These are phyloP conservation scores for Otolemur crassicaudatus DNA, from an alignment of 2,797 vertebrate genomes.

Conservation along the genomic window DNA sequence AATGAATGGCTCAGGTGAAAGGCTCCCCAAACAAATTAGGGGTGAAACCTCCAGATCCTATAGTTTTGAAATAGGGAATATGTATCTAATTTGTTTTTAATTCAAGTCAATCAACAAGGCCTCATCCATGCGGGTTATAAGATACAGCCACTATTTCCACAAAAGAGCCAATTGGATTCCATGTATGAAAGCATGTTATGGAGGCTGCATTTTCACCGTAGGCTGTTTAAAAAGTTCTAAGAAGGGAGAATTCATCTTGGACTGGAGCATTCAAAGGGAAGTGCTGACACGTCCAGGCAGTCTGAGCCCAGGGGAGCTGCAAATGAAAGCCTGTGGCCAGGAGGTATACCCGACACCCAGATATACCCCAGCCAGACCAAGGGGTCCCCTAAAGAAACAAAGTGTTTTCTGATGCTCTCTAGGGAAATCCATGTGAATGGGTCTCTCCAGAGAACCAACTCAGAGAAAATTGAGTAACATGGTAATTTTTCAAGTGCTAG, in stretches of 20 bases:
- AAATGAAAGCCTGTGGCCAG: background rate
- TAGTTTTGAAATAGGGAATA: background rate
- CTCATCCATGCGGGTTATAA: background rate
- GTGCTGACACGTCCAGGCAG: background rate
- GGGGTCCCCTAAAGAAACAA: background rate
- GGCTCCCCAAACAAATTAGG: background rate
- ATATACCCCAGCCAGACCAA: accelerated
- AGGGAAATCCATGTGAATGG: background rate
- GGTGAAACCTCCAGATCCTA: background rate
- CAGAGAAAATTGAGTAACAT: background rate
- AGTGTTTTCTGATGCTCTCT: background rate
- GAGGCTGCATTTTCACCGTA: too few species aligned
- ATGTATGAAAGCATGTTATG: background rate
- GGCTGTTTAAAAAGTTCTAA: background rate
- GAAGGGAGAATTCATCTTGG: background rate
- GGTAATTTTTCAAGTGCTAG: background rate
- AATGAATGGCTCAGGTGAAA: background rate
- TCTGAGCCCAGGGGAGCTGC: background rate
- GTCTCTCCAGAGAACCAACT: background rate
- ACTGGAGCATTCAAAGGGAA: background rate
- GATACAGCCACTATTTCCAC: background rate
- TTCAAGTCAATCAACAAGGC: background rate
- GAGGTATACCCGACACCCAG: too few species aligned
- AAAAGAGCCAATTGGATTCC: background rate
- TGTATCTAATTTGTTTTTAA: background rate